Evolutionary conservation across 2,797 vertebrate species (phyloP), one percentile per base, ranked within the genome.

Genomic region (Tiaroga cobitis): DNA sequence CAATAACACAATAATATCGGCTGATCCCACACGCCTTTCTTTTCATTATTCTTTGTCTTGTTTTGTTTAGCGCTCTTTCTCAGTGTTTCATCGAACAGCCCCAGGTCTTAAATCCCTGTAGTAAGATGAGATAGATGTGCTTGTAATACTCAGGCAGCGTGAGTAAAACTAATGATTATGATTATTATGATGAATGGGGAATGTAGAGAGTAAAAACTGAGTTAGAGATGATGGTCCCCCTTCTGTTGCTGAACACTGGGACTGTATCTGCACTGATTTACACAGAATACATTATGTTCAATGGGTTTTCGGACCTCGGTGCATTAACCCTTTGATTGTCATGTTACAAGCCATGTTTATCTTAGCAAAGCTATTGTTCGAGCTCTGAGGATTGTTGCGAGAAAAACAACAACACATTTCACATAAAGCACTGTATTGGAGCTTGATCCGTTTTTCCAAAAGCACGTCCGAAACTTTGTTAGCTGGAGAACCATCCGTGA

Each of bases 171-270:
- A 96, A 95, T 95, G 95, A 95, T 95, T 97, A 96, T 96, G 96
- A 96, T 96, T 94, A 96, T 96, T 96, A 96, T 96, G 96, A 96
- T 96, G 96, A 96, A 96, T 96, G 95, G 95, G 94, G 92, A 95
- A 95, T 95, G 94, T 94, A 80, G 63, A 72, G 63, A 81, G 19
- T 32, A 73, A n/a, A 80, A 81, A 74, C 39, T 41, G 68, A 83
- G 85, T 37, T 59, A 84, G 69, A 67, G 80, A 77, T 49, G 56
- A 83, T 75, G 46, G 74, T 56, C 63, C 39, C 5, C 39, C 34
- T 74, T 82, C 39, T 63, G 37, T 59, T 43, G 37, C 19, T 61
- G 15, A 61, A 74, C 69, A 46, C n/a, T 5, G 37, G 54, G 34
- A 43, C 67, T 59, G 39, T 63, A 63, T 82, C 56, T 73, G 51